Conservation (phyloP, 2,888 invertebrate genomes). For the Mesorhabditis belari region DNA sequence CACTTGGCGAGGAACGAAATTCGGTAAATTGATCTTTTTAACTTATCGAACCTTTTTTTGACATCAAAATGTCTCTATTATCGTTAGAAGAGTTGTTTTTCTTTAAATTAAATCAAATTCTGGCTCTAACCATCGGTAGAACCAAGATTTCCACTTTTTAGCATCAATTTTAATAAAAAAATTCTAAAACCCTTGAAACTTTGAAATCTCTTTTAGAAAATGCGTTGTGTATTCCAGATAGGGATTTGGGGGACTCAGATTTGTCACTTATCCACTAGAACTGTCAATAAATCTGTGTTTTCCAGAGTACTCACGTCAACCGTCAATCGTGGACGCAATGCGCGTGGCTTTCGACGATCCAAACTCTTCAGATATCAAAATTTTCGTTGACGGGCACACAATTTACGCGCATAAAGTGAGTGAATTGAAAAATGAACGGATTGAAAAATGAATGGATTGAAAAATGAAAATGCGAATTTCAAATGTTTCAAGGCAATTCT, state of each 20-base stretch:
- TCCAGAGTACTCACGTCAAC: constrained; percentile 9
- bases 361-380: constrained; percentile 61
- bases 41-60: too few species aligned
- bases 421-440: constrained; percentile 54
- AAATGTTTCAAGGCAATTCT: constrained; percentile 55
- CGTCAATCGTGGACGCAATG: constrained; percentile 57
- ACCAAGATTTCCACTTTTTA: too few species aligned
- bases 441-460: not conserved
- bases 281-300: not conserved
- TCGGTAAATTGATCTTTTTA: constrained; percentile 50
- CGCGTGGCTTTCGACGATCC: constrained; percentile 62
- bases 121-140: too few species aligned
- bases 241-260: too few species aligned
- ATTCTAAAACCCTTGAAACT: too few species aligned
- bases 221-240: too few species aligned
- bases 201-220: too few species aligned
- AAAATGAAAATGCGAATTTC: not conserved
- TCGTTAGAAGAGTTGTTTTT: too few species aligned
- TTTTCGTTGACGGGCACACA: constrained; percentile 60
- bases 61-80: too few species aligned
- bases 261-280: too few species aligned
- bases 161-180: too few species aligned
- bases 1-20: constrained; percentile 56
- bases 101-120: too few species aligned
- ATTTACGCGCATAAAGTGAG: constrained; percentile 58